Base-by-base conservation (phyloP, 2,888 invertebrate species). In the Macaria liturata region DNA sequence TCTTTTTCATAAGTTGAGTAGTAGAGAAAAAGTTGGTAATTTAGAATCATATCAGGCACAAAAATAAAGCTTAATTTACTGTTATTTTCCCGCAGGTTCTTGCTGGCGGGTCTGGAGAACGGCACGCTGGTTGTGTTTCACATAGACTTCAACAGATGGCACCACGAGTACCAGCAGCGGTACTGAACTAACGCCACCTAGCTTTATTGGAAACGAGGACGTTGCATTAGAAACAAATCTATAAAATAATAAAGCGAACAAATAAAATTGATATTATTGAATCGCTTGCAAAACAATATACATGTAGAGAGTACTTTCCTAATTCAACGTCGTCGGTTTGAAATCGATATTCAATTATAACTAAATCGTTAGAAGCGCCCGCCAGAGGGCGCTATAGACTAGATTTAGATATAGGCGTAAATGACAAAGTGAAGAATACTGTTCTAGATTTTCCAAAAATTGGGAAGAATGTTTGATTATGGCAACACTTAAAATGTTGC, bases 131-230 rank as follows among this genome's bases (percentile, higher is more conserved):
- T 99, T 63, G 98, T 99, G 75, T 99, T 99, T 93, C 99, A 99
- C 93, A 98, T 99, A 86, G 99, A 99, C 91, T 99, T 99, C 93
- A 99, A 99, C 91, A 94, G 97, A 81, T 98, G 98, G 98, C 98
- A 98, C 88, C 98, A 98, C 85, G 98, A 98, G 89, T 98, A 97
- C 88, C 98, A 98, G 82, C 98, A 98, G 88, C 95, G 98, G 75
- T 98, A 98, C 93, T 98, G 94, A 94, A 6, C 75, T 68, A 68
- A 57, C 64, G 61, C 51, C 59, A 40, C 59, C 57, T 68, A 68
- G 34, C 5, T 37, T 37, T 6, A 4, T 37, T 37, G 20, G 20
- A 37, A 4, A 37, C 34, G 34, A 6, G 34, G 7, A 37, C 34
- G 7, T 37, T 37, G 34, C 4, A 37, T 37, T 7, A 37, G 5